Evolutionary conservation across 37 sponge, comb jelly and placozoan genomes (phyloP).

Genomic region (Amphimedon queenslandica): DNA sequence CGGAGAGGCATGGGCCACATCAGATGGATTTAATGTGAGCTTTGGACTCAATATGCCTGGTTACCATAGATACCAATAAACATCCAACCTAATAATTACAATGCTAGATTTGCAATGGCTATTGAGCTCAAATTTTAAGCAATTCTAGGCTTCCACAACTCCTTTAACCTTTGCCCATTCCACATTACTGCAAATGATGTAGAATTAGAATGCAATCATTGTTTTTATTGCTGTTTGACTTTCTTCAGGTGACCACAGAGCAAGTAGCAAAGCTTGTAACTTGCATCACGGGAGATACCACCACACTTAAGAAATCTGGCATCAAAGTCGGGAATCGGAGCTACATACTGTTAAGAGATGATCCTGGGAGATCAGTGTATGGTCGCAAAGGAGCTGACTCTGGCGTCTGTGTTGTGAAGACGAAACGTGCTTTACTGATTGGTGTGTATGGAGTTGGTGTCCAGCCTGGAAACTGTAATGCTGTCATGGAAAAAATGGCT

Average conservation of each 20-base stretch:
- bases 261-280: constrained; percentile 47
- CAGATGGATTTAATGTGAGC: constrained; percentile 46
- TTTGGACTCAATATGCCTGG: background rate
- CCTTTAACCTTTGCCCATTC: background rate
- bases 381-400: constrained; percentile 54
- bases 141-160: too few species aligned
- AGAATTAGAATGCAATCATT: too few species aligned
- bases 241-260: constrained; percentile 38
- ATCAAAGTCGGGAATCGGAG: constrained; percentile 45
- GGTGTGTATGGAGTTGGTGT: constrained; percentile 67
- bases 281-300: constrained; percentile 56
- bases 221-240: background rate
- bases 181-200: background rate
- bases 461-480: constrained; percentile 58
- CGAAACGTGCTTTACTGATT: constrained; percentile 44
- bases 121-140: too few species aligned
- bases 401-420: constrained; percentile 62
- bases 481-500: constrained; percentile 69
- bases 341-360: constrained; percentile 37
- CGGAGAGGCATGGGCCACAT: constrained; percentile 62
- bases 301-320: constrained; percentile 23
- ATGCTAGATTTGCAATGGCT: too few species aligned
- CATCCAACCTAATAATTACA: background rate
- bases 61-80: background rate
- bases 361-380: constrained; percentile 37